Conservation (phyloP, 2,888 invertebrate species). For the Rhingia rostrata region DNA sequence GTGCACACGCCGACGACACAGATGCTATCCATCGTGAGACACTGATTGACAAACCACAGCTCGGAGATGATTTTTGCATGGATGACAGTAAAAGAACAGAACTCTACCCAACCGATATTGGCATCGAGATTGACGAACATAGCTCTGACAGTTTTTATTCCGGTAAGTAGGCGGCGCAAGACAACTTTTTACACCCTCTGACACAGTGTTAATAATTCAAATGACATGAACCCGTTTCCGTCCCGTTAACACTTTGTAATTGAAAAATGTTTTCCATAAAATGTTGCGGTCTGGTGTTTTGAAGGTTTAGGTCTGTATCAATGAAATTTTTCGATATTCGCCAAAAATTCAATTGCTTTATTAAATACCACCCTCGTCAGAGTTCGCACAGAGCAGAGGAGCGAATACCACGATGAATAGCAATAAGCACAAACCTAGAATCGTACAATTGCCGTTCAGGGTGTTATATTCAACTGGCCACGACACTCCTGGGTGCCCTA, state of each 20-base stretch:
- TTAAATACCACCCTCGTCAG: constrained; percentile 63
- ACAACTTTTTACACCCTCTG: background rate
- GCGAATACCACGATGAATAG: constrained; percentile 74
- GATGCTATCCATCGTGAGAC: constrained; percentile 57
- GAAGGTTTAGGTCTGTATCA: constrained; percentile 32
- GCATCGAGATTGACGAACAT: constrained; percentile 79
- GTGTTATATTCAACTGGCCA: constrained; percentile 83
- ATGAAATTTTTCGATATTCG: constrained; percentile 35
- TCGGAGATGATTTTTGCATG: constrained; percentile 65
- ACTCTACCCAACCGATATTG: constrained; percentile 71
- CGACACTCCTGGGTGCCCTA: constrained; percentile 83
- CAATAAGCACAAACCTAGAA: constrained; percentile 79
- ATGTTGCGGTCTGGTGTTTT: constrained; percentile 12
- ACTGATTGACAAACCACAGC: constrained; percentile 69
- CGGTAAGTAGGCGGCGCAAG: too few relatives aligned
- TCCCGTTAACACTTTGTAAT: constrained; percentile 22
- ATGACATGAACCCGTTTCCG: background rate
- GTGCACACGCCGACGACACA: constrained; percentile 46
- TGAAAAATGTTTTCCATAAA: constrained; percentile 44
- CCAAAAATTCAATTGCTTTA: constrained; percentile 63
- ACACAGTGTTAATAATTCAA: constrained; percentile 41
- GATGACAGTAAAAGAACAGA: constrained; percentile 66
- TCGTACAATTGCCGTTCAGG: constrained; percentile 83
- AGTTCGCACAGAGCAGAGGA: constrained; percentile 31
- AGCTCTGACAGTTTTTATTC: constrained; percentile 83